Conservation (phyloP, 2,888 invertebrate species). For the Octonoba sinensis region DNA sequence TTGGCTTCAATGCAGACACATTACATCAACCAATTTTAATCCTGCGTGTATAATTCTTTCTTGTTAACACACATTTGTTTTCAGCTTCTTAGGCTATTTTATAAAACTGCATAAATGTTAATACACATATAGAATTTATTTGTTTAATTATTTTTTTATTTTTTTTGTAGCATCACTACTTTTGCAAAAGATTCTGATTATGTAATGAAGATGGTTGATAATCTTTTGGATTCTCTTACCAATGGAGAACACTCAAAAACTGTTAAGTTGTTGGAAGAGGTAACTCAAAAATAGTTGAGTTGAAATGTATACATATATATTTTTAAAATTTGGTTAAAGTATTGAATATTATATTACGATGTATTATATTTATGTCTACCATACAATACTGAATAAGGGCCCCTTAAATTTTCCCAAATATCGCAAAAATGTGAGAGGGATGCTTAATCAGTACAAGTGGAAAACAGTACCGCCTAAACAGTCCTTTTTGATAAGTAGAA, state of each 20-base stretch:
- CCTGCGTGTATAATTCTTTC: not conserved
- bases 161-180: slow-evolving; percentile 71
- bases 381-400: too few species aligned
- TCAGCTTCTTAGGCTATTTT: not conserved
- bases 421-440: too few species aligned
- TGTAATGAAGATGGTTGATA: slow-evolving; percentile 82
- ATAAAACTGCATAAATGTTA: not conserved
- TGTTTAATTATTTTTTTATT: not conserved
- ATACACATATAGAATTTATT: too few species aligned
- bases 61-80: not conserved
- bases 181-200: slow-evolving; percentile 87
- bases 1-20: too few species aligned
- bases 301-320: too few species aligned
- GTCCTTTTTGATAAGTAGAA: too few species aligned
- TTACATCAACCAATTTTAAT: too few species aligned
- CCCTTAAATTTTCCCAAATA: too few species aligned
- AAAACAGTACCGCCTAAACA: too few species aligned
- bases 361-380: too few species aligned
- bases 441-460: too few species aligned
- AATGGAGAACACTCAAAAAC: slow-evolving; percentile 86
- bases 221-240: slow-evolving; percentile 84
- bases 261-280: slow-evolving; percentile 79
- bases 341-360: not conserved
- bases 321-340: not conserved
- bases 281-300: slow-evolving; percentile 8